Conservation (phyloP, 2,888 invertebrate species). For the Ichneumon xanthorius region DNA sequence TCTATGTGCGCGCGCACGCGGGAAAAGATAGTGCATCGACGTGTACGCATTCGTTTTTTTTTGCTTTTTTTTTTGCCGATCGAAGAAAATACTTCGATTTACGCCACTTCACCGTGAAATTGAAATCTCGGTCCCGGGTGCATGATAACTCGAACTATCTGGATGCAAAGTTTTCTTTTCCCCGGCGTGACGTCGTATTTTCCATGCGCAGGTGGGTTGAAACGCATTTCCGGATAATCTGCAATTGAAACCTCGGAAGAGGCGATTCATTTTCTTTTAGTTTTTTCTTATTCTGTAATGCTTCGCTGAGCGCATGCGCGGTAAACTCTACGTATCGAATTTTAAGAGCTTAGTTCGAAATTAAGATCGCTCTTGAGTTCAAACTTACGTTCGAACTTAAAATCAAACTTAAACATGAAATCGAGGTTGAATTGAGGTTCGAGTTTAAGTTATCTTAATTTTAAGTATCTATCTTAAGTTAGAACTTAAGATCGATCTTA, state of each 20-base stretch:
- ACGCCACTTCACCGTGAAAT: slow-evolving; percentile 29
- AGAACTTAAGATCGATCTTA: not conserved
- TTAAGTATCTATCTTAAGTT: too few relatives aligned
- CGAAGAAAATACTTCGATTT: slow-evolving; percentile 33
- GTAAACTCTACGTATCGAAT: not conserved
- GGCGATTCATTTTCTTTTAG: not conserved
- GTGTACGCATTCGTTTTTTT: not conserved
- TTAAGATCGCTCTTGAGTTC: too few relatives aligned
- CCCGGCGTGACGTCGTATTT: not conserved
- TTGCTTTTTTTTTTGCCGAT: slow-evolving; percentile 11
- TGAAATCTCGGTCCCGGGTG: slow-evolving; percentile 25
- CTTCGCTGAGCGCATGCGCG: not conserved
- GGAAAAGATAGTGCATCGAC: not conserved
- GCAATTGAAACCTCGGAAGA: not conserved
- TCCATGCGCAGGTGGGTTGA: not conserved
- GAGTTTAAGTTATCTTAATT: too few relatives aligned
- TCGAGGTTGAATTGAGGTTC: too few relatives aligned
- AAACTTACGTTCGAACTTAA: too few relatives aligned
- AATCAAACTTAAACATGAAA: too few relatives aligned
- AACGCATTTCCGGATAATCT: not conserved
- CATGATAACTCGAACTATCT: not conserved
- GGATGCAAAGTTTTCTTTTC: slow-evolving; percentile 4
- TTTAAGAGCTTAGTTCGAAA: too few relatives aligned
- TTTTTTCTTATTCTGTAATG: not conserved
- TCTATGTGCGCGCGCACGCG: not conserved